Conservation (phyloP, 1,140 invertebrate species). For the Apis florea region DNA sequence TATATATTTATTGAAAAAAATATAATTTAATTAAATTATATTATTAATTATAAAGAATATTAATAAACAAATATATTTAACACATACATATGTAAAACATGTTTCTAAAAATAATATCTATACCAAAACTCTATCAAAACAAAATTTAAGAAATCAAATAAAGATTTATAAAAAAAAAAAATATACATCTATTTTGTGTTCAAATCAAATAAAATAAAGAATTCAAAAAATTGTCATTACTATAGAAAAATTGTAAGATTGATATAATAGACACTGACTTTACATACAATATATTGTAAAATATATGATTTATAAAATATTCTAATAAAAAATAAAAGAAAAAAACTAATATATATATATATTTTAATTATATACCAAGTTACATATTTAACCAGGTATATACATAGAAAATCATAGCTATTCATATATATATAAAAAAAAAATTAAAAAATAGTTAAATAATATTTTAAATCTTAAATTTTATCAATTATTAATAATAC, state of each 20-base stretch:
- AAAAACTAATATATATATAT: not conserved
- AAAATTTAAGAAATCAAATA: not conserved
- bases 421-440: not conserved
- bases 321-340: not conserved
- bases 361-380: not conserved
- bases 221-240: not conserved
- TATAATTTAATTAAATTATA: slow-evolving; percentile 11
- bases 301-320: slow-evolving; percentile 1
- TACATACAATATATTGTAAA: slow-evolving; percentile 15
- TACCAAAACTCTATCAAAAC: not conserved
- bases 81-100: not conserved
- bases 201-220: not conserved
- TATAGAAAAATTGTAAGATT: slow-evolving; percentile 3
- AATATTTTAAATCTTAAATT: slow-evolving; percentile 31
- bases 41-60: not conserved
- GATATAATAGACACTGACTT: slow-evolving; percentile 1
- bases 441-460: not conserved
- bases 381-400: slow-evolving; percentile 9
- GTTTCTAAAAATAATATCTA: not conserved
- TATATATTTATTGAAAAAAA: slow-evolving; percentile 12
- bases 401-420: slow-evolving; percentile 33
- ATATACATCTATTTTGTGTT: not conserved
- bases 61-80: not conserved
- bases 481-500: slow-evolving; percentile 6
- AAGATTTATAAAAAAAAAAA: not conserved